These are phyloP conservation scores for Rutpela maculata DNA, from an alignment of 2,888 invertebrate genomes.

Conservation along the genomic window DNA sequence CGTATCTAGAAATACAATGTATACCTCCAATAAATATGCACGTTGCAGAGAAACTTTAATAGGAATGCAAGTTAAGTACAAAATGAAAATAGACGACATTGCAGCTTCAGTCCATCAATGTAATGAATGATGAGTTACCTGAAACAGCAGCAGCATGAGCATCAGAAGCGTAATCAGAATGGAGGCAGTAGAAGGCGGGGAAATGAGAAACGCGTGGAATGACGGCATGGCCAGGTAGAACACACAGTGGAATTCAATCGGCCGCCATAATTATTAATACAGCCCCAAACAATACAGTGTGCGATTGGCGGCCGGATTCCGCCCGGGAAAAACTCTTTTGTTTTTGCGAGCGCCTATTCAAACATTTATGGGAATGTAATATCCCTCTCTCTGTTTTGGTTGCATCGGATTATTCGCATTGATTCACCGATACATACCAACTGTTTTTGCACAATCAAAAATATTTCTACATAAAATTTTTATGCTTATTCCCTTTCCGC, in stretches of 20 bases:
- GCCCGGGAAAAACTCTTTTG: slow-evolving; percentile 55
- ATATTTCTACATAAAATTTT: slow-evolving; percentile 29
- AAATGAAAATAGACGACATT: slow-evolving; percentile 1
- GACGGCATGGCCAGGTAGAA: slow-evolving; percentile 69
- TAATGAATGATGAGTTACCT: slow-evolving; percentile 25
- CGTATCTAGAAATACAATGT: background rate
- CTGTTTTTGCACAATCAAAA: slow-evolving; percentile 31
- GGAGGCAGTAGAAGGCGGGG: slow-evolving; percentile 59
- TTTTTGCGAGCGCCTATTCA: slow-evolving; percentile 56
- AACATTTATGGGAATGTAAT: slow-evolving; percentile 58
- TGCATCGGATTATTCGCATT: slow-evolving; percentile 43
- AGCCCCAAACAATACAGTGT: slow-evolving; percentile 68
- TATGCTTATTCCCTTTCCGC: slow-evolving; percentile 26
- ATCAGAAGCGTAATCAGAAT: slow-evolving; percentile 49
- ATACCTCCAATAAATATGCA: background rate
- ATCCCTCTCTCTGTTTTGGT: slow-evolving; percentile 39
- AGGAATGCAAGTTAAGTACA: background rate
- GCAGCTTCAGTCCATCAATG: slow-evolving; percentile 10
- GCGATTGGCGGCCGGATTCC: slow-evolving; percentile 56
- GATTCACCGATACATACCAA: slow-evolving; percentile 33
- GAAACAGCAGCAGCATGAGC: slow-evolving; percentile 35
- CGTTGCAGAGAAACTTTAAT: background rate
- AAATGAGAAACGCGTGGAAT: slow-evolving; percentile 68
- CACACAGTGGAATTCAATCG: slow-evolving; percentile 71
- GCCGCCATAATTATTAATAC: slow-evolving; percentile 71